phyloP scores from a whole-genome alignment of 2,888 invertebrate species.

The Alentia gelatinosa region DNA sequence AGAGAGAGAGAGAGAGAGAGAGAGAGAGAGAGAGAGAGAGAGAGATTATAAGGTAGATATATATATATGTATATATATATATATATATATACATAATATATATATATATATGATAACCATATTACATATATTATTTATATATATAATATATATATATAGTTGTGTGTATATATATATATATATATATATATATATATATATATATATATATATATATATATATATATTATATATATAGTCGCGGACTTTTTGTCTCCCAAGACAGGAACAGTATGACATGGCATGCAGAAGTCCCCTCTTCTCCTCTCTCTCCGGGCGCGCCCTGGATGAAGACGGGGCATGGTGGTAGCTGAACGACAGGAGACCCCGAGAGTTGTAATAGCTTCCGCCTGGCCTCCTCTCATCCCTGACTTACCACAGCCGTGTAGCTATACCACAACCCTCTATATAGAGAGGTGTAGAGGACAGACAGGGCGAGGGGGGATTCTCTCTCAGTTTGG shows the following conservation, averaged over 20 bases:
- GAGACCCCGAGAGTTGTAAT: too few relatives aligned
- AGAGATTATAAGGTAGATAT: slow-evolving; percentile 43
- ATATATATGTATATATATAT: slow-evolving; percentile 55
- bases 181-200: background rate
- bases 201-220: slow-evolving; percentile 41
- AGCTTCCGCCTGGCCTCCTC: background rate
- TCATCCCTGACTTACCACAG: background rate
- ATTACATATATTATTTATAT: slow-evolving; percentile 35
- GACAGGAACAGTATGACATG: too few relatives aligned
- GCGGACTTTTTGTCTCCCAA: too few relatives aligned
- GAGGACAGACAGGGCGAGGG: background rate
- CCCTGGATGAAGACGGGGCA: too few relatives aligned
- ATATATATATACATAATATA: slow-evolving; percentile 54
- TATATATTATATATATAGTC: too few relatives aligned
- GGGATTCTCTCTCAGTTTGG: background rate
- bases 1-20: too few relatives aligned
- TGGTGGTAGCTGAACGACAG: too few relatives aligned
- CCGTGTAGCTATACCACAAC: too few relatives aligned
- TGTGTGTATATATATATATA: slow-evolving; percentile 53
- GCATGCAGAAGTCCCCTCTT: too few relatives aligned
- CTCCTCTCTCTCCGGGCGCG: too few relatives aligned
- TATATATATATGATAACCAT: slow-evolving; percentile 29
- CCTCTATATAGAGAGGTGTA: background rate
- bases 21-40: too few relatives aligned
- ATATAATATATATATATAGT: slow-evolving; percentile 44